These are phyloP conservation scores for Plemyria rubiginata DNA, from an alignment of 2,888 invertebrate genomes.

Conservation along the genomic window DNA sequence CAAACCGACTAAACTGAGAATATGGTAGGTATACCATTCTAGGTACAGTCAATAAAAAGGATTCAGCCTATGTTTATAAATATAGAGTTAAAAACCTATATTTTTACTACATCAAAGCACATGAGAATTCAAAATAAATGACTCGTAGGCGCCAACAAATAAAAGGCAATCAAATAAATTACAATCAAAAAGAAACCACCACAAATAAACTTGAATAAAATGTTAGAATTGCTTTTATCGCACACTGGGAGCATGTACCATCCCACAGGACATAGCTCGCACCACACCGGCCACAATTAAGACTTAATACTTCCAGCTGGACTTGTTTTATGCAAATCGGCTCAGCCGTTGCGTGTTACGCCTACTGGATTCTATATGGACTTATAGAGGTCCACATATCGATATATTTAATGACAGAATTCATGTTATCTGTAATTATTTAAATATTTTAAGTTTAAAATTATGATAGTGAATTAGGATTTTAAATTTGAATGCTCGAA, in stretches of 20 bases:
- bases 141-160: conserved; percentile 23
- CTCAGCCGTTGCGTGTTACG: conserved; percentile 75
- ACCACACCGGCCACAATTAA: conserved; percentile 79
- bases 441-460: too few relatives aligned
- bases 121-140: conserved; percentile 5
- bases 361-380: conserved; percentile 69
- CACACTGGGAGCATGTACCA: conserved; percentile 66
- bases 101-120: background rate
- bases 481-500: too few relatives aligned
- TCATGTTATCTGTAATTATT: too few relatives aligned
- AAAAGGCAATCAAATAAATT: conserved; percentile 34
- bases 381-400: conserved; percentile 9
- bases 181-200: conserved; percentile 29
- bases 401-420: too few relatives aligned
- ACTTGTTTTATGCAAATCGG: conserved; percentile 83
- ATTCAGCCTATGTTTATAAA: too few relatives aligned
- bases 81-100: background rate
- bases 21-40: too few relatives aligned
- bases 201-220: conserved; percentile 58
- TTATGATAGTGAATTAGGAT: too few relatives aligned
- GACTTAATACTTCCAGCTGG: conserved; percentile 79
- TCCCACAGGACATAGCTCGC: conserved; percentile 63
- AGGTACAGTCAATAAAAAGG: too few relatives aligned
- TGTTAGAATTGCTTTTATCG: conserved; percentile 72
- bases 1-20: too few relatives aligned